A percentile compares a stretch with the other conserved stretches of the same genome.
phyloP scores from a whole-genome alignment of 2,113 vertebrate genomes.

The Lepisosteus osseus region DNA sequence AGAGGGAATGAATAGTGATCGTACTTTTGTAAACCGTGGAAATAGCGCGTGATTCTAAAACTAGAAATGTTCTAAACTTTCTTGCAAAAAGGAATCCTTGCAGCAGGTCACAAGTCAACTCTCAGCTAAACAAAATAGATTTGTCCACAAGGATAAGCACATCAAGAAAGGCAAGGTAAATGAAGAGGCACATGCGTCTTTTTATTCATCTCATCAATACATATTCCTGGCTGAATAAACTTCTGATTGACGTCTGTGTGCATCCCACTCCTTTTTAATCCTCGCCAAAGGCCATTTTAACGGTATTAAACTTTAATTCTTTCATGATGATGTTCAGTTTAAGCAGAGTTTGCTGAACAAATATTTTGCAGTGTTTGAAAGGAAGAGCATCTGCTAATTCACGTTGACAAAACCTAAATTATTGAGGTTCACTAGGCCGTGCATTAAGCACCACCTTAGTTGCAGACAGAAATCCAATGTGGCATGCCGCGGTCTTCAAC shows the following conservation, averaged over 20 bases:
- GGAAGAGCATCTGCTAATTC: slow-evolving; percentile 32
- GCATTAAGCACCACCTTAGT: slow-evolving; percentile 37
- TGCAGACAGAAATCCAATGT: slow-evolving; percentile 10
- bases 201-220: background rate
- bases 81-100: too few species aligned
- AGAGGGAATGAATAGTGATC: too few species aligned
- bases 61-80: too few species aligned
- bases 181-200: too few species aligned
- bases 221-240: background rate
- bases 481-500: slow-evolving; percentile 4
- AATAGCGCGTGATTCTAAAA: too few species aligned
- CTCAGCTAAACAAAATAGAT: too few species aligned
- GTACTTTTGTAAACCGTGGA: too few species aligned
- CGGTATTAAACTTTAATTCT: slow-evolving; percentile 49
- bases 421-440: slow-evolving; percentile 39
- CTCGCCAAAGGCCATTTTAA: slow-evolving; percentile 36
- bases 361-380: slow-evolving; percentile 41
- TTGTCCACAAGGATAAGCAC: too few species aligned
- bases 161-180: too few species aligned
- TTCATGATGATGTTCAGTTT: slow-evolving; percentile 31
- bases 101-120: too few species aligned
- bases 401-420: slow-evolving; percentile 51
- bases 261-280: too few species aligned
- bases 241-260: too few species aligned
- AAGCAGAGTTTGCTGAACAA: slow-evolving; percentile 38